These are phyloP conservation scores for Drosophila kikkawai DNA, from an alignment of 1,140 invertebrate species.

Conservation along the genomic window DNA sequence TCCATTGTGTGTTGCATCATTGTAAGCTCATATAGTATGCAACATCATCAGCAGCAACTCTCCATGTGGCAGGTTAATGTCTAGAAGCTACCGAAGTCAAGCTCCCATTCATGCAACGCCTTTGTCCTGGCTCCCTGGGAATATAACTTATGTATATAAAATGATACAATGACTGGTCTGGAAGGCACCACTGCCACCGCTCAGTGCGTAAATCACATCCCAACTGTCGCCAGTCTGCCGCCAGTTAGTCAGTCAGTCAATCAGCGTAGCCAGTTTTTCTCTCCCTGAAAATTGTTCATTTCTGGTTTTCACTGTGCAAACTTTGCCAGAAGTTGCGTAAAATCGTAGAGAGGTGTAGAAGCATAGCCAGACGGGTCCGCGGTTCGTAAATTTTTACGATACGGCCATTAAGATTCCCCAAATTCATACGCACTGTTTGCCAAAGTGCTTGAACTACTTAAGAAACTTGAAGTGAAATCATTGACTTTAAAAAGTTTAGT, in stretches of 20 bases:
- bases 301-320: conserved; percentile 55
- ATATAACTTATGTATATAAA: conserved; percentile 21
- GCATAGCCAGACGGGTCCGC: conserved; percentile 4
- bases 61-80: conserved; percentile 50
- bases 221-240: conserved; percentile 36
- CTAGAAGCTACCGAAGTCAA: conserved; percentile 50
- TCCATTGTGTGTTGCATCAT: conserved; percentile 40
- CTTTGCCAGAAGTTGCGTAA: conserved; percentile 57
- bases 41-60: conserved; percentile 30
- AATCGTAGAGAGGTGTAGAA: neutral
- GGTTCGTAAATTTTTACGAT: conserved; percentile 48
- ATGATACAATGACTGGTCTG: conserved; percentile 35
- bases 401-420: conserved; percentile 30
- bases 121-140: conserved; percentile 21
- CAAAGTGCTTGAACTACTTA: conserved; percentile 24
- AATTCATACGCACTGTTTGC: conserved; percentile 56
- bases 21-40: conserved; percentile 43
- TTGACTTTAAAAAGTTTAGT: neutral
- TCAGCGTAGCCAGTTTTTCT: conserved; percentile 38
- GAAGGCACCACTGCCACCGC: neutral
- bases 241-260: conserved; percentile 20
- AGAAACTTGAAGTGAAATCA: conserved; percentile 25
- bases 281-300: conserved; percentile 34
- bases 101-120: conserved; percentile 43
- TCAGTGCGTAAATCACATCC: conserved; percentile 41